phyloP scores from a whole-genome alignment of 2,888 invertebrate species.

The Palloptera scutellata region DNA sequence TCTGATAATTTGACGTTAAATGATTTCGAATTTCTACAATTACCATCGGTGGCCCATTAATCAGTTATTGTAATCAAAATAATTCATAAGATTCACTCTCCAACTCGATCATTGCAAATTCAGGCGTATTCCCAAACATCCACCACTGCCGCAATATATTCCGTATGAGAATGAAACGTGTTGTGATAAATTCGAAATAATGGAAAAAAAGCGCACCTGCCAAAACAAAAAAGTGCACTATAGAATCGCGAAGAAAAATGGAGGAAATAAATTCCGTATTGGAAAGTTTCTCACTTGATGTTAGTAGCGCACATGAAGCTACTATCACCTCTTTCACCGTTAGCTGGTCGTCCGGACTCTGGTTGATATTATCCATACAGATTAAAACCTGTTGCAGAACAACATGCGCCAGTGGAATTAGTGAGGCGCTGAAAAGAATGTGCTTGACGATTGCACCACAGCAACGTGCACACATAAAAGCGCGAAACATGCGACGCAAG shows the following conservation, averaged over 20 bases:
- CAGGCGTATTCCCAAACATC: constrained; percentile 59
- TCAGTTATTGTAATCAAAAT: constrained; percentile 33
- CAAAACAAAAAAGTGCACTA: constrained; percentile 3
- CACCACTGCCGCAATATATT: constrained; percentile 61
- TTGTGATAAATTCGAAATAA: constrained; percentile 58
- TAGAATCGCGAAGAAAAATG: neutral
- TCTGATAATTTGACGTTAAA: too few species aligned
- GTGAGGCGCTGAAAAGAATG: constrained; percentile 51
- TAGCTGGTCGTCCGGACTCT: constrained; percentile 48
- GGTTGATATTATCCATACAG: constrained; percentile 58
- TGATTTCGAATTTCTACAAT: too few species aligned
- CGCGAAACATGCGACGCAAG: constrained; percentile 48
- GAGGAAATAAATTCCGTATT: neutral
- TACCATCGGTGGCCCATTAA: too few species aligned
- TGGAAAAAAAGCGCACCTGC: constrained; percentile 57
- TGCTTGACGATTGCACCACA: constrained; percentile 56
- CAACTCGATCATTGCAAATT: constrained; percentile 49
- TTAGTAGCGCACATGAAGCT: constrained; percentile 51
- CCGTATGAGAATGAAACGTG: constrained; percentile 53
- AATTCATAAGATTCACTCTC: constrained; percentile 54
- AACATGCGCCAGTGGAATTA: constrained; percentile 57
- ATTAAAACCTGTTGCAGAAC: constrained; percentile 56
- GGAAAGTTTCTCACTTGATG: constrained; percentile 48
- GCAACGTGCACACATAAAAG: constrained; percentile 56
- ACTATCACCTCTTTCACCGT: constrained; percentile 49